These are phyloP conservation scores for Bursaphelenchus okinawaensis DNA, from an alignment of 2,888 invertebrate species.

Conservation along the genomic window DNA sequence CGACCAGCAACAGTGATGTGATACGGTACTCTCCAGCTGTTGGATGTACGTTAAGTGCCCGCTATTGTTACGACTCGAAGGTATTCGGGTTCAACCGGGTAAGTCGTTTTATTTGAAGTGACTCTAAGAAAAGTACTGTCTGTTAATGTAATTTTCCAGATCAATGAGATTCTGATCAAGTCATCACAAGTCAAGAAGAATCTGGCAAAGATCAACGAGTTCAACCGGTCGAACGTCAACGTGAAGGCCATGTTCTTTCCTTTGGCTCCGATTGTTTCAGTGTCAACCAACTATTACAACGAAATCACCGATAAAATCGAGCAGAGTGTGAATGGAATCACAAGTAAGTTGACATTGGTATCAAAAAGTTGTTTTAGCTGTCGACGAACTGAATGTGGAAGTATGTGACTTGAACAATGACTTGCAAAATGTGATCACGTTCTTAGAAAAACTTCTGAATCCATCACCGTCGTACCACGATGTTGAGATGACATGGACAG, in stretches of 20 bases:
- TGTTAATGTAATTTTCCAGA: neutral
- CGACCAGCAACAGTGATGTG: neutral
- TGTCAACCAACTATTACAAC: neutral
- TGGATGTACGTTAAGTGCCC: neutral
- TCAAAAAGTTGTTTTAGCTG: neutral
- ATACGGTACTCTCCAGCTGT: neutral
- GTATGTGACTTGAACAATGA: neutral
- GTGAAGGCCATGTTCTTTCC: neutral
- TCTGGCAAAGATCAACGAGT: neutral
- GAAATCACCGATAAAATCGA: neutral
- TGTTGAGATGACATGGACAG: neutral
- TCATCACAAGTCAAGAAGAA: neutral
- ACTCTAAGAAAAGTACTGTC: too few species aligned
- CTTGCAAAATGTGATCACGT: neutral
- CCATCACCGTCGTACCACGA: neutral
- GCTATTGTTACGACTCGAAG: neutral
- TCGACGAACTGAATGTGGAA: neutral
- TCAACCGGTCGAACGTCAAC: neutral
- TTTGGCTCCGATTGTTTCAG: neutral
- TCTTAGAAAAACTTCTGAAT: neutral
- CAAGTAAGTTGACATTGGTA: neutral
- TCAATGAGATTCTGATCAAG: neutral
- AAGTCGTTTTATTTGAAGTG: neutral
- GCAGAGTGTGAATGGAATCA: neutral
- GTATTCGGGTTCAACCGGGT: neutral